phyloP scores from a whole-genome alignment of 2,888 invertebrate species.

The Choreutis nemorana region DNA sequence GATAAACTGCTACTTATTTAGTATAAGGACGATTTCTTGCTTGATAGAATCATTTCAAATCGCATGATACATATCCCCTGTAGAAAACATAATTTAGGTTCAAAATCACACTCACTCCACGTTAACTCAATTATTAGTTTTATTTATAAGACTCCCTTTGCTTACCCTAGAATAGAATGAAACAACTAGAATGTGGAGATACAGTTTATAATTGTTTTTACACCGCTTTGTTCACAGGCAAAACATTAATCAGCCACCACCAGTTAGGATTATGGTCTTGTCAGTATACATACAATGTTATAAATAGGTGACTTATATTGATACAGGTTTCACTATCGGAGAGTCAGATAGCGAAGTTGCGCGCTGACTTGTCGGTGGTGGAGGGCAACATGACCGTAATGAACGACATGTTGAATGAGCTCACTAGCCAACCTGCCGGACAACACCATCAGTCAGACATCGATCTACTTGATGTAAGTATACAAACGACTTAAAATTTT shows the following conservation, averaged over 20 bases:
- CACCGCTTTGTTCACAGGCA: neutral
- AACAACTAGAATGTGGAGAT: no score
- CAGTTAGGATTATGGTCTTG: conserved; percentile 1
- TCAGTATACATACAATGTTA: neutral
- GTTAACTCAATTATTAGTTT: no score
- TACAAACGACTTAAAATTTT: no score
- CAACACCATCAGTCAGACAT: conserved; percentile 87
- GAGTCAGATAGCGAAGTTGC: conserved; percentile 89
- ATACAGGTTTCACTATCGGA: conserved; percentile 51
- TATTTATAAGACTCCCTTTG: no score
- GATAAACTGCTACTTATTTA: no score
- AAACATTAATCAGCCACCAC: no score
- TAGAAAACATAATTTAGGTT: no score
- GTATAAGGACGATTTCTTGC: no score
- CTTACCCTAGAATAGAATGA: no score
- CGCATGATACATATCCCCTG: no score
- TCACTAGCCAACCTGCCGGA: conserved; percentile 86
- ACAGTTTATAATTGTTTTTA: neutral
- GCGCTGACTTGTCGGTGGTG: conserved; percentile 92
- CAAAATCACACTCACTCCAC: no score
- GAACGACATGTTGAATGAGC: conserved; percentile 93
- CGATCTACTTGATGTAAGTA: conserved; percentile 83
- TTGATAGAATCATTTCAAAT: no score
- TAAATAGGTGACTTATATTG: neutral
- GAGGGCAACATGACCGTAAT: conserved; percentile 93